Percentiles rank a stretch among this genome's conserved stretches.
phyloP scores from a whole-genome alignment of 1,140 invertebrate species.

The Diabrotica virgifera region DNA sequence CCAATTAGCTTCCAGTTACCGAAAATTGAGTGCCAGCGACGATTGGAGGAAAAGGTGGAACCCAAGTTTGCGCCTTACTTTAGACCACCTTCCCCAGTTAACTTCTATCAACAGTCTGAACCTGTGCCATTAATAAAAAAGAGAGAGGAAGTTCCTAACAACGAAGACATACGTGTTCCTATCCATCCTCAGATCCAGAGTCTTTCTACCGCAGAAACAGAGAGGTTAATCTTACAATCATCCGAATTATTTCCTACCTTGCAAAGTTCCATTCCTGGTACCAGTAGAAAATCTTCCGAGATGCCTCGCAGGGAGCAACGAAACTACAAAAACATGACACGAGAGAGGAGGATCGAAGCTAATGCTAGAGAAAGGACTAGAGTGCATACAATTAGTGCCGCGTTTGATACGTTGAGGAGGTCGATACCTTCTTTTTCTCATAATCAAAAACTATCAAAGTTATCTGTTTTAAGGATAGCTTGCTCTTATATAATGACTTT shows the following conservation, averaged over 20 bases:
- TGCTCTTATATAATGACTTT: slow-evolving; percentile 88
- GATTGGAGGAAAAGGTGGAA: slow-evolving; percentile 6
- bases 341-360: slow-evolving; percentile 87
- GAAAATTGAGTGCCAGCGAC: slow-evolving; percentile 11
- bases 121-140: slow-evolving; percentile 51
- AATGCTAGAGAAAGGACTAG: slow-evolving; percentile 88
- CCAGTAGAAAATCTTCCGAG: slow-evolving; percentile 20
- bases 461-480: slow-evolving; percentile 87
- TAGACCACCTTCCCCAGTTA: slow-evolving; percentile 32
- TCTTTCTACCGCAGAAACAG: slow-evolving; percentile 39
- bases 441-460: slow-evolving; percentile 88
- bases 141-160: slow-evolving; percentile 24
- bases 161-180: slow-evolving; percentile 54
- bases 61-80: slow-evolving; percentile 28
- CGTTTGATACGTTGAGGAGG: slow-evolving; percentile 82
- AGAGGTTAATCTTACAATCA: slow-evolving; percentile 34
- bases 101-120: slow-evolving; percentile 46
- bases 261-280: slow-evolving; percentile 12
- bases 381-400: slow-evolving; percentile 92
- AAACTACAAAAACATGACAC: slow-evolving; percentile 94
- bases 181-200: slow-evolving; percentile 51
- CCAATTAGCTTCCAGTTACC: slow-evolving; percentile 24
- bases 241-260: slow-evolving; percentile 40
- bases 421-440: slow-evolving; percentile 88
- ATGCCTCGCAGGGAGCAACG: slow-evolving; percentile 63